Evolutionary conservation across 2,113 vertebrate genomes (phyloP), one percentile per base, ranked within the genome.

Genomic region (Chauna torquata): DNA sequence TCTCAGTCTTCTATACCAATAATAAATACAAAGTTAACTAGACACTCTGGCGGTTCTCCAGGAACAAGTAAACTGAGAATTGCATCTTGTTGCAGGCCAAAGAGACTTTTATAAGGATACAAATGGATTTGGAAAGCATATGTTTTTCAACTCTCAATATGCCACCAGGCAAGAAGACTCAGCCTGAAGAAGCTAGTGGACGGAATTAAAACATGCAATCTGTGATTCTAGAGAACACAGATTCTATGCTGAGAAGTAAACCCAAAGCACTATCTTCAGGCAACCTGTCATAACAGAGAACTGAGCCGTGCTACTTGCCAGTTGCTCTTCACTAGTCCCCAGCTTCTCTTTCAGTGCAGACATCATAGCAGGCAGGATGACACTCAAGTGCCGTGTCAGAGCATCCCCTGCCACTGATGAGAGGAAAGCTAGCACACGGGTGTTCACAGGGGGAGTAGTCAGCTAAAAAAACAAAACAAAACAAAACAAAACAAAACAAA

Each of bases 291-390:
- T 6, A 97, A 91, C 79, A 96, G 52, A 90, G 76, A 92, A 72
- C 64, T 88, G 89, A 97, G 72, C 66, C 16, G 1, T 28, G 62
- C 47, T 70, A 86, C 90, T 96, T 97, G 99, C 99, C 99, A 99
- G 98, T 18, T 98, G 98, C 94, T 99, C 99, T 5, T 99, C 99
- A 5, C 98, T 98, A 42, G 98, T 99, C 86, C 98, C 99, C 27
- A 99, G 98, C 91, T 99, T 99, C 92, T 98, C 98, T 95, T 99
- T 99, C 68, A 99, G 98, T 2, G 99, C 99, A 79, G 98, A 98
- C 96, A 99, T 99, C 88, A 99, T 98, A 4, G 99, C 99, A 4
- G 99, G 99, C 50, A 99, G 98, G 95, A 99, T 99, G 90, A 99
- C 99, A 2, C 98, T 98, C 14, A 99, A 98, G 95, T 99, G 99